A percentile compares a stretch with the other conserved stretches of the same genome.
phyloP scores from a whole-genome alignment of 2,113 vertebrate species.

The Diadophis punctatus region DNA sequence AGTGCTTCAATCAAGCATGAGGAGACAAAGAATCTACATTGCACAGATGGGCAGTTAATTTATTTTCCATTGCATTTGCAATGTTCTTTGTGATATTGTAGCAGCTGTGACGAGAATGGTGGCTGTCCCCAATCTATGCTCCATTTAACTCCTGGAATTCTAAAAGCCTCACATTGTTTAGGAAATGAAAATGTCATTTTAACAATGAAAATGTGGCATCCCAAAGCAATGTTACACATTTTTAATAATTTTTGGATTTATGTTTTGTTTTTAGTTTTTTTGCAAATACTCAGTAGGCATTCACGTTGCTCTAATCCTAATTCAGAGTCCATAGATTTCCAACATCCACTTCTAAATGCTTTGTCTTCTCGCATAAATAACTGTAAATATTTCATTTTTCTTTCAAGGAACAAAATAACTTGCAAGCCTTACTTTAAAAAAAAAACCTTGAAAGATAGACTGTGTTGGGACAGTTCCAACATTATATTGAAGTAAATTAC shows the following conservation, averaged over 20 bases:
- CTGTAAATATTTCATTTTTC: background rate
- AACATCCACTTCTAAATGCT: background rate
- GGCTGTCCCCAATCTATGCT: conserved; percentile 50
- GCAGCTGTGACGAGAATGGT: conserved; percentile 61
- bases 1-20: conserved; percentile 46
- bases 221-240: conserved; percentile 41
- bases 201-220: conserved; percentile 19
- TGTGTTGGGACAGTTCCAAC: background rate
- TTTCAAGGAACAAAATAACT: background rate
- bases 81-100: conserved; percentile 40
- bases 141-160: conserved; percentile 59
- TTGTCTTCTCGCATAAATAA: background rate
- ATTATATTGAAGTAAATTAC: background rate
- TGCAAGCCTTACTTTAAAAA: background rate
- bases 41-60: conserved; percentile 59
- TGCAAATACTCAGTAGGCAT: conserved; percentile 3
- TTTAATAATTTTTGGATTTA: conserved; percentile 27
- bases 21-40: conserved; percentile 38
- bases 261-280: background rate
- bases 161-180: conserved; percentile 30
- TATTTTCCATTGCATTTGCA: conserved; percentile 52
- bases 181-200: conserved; percentile 43
- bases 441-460: background rate
- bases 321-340: background rate
- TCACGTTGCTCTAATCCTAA: conserved; percentile 12